Conservation (phyloP, 2,888 invertebrate genomes). For the Therioaphis trifolii region DNA sequence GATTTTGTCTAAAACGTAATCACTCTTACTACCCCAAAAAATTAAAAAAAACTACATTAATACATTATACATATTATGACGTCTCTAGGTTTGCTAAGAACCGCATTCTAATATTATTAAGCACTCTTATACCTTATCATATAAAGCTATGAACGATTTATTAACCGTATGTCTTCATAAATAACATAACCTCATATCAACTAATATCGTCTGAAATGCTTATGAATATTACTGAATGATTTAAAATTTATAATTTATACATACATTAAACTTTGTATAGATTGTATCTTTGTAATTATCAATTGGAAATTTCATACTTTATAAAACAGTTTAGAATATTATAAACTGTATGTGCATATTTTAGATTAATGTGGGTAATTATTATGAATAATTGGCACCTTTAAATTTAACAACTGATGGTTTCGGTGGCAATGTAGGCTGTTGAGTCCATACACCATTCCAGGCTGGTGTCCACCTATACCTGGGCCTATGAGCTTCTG, state of each 20-base stretch:
- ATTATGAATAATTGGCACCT: conserved; percentile 71
- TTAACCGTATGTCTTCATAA: no score
- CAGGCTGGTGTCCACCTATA: conserved; percentile 81
- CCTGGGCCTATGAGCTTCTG: conserved; percentile 79
- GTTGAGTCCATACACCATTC: conserved; percentile 64
- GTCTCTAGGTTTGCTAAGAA: no score
- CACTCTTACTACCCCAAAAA: no score
- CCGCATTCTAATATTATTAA: no score
- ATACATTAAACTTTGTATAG: not conserved
- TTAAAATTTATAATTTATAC: not conserved
- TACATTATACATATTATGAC: no score
- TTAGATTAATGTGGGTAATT: not conserved
- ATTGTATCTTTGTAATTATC: not conserved
- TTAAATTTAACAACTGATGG: conserved; percentile 78
- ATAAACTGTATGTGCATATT: conserved; percentile 29
- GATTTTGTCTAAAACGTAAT: no score
- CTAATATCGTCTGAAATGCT: not conserved
- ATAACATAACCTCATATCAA: no score
- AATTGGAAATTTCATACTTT: not conserved
- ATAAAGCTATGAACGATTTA: no score
- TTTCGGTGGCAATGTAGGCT: conserved; percentile 63
- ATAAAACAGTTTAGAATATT: not conserved
- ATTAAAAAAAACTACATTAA: no score
- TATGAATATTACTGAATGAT: not conserved
- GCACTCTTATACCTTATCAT: no score